Evolutionary conservation across 1,140 invertebrate species (phyloP).

Genomic region (Drosophila tani): DNA sequence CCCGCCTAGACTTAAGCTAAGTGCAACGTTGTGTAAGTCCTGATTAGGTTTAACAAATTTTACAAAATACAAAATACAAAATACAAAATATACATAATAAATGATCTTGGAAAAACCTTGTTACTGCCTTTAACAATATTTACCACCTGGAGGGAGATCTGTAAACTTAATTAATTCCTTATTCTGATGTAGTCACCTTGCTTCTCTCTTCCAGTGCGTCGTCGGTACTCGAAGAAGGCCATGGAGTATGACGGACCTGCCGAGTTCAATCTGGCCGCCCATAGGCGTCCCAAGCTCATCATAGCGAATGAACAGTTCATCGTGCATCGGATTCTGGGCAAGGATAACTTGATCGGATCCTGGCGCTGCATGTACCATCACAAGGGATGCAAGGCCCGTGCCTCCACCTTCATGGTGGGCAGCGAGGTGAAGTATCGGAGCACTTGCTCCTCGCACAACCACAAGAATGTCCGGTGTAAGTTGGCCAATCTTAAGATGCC

Average conservation of each 20-base stretch:
- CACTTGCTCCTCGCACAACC: constrained; percentile 49
- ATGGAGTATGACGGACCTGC: constrained; percentile 46
- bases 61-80: constrained; percentile 37
- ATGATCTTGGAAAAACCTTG: constrained; percentile 12
- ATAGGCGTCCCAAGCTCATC: constrained; percentile 49
- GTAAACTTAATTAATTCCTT: not conserved
- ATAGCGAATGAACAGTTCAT: constrained; percentile 49
- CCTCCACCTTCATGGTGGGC: constrained; percentile 45
- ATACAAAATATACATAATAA: too few relatives aligned
- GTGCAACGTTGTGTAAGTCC: constrained; percentile 51
- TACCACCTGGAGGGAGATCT: not conserved
- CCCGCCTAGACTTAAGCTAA: constrained; percentile 55
- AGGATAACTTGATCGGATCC: constrained; percentile 48
- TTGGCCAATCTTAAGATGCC: constrained; percentile 10
- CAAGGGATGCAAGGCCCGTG: constrained; percentile 58
- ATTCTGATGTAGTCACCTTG: constrained; percentile 1
- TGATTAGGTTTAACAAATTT: constrained; percentile 49
- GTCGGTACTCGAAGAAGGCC: constrained; percentile 11
- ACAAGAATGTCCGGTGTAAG: constrained; percentile 34
- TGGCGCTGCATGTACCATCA: constrained; percentile 64
- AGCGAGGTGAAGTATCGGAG: constrained; percentile 55
- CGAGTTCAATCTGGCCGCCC: constrained; percentile 18
- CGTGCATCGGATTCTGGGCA: constrained; percentile 41
- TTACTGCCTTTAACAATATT: not conserved
- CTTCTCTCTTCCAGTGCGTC: constrained; percentile 38